Base-by-base conservation (phyloP, 2,888 invertebrate species). In the Neelides folsomi region DNA sequence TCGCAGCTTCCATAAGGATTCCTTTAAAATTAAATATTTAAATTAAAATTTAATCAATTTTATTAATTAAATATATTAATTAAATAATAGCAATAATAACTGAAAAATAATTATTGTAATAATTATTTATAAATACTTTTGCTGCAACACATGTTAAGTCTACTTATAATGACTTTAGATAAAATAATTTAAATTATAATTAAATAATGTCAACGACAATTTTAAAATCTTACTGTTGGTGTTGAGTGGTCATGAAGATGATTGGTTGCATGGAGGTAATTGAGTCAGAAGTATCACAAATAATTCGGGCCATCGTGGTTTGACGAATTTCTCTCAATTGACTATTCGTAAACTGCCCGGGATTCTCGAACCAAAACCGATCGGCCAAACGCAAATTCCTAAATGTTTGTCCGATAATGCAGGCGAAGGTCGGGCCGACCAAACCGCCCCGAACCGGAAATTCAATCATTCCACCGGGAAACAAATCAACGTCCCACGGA, bases 261-360 rank as follows among this genome's bases (percentile, higher is more conserved):
- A 82, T 82, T 0, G 82, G 82, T 67, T 83, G 83, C 38, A 83
- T 72, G 15, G 75, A 80, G 57, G 79, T 77, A 39, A 83, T 77
- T 36, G 75, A 76, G 61, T 75, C 79, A 63, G 81, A 72, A 1
- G 81, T 81, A 46, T 77, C 75, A 66, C 84, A 84, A 7, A 84
- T 71, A 2, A 87, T 75, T 66, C 86, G 81, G 0, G 86, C 79
- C 41, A 87, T 71, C 0, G 81, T 81, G 13, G 81, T 76, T 47
- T 79, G 75, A 35, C 84, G 73, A 41, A 87, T 77, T 61, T 84
- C 81, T 60, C 82, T 79, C 2, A 88, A 69, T 67, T 88, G 87
- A 1, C 80, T 78, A 2, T 80, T 79, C 0, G 83, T 85, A 66
- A 87, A 83, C 39, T 68, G 67, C 7, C 65, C 66, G 2, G 66